Evolutionary conservation across 1,140 invertebrate genomes (phyloP), one percentile per base, ranked within the genome.

Genomic region (Lethocerus indicus): DNA sequence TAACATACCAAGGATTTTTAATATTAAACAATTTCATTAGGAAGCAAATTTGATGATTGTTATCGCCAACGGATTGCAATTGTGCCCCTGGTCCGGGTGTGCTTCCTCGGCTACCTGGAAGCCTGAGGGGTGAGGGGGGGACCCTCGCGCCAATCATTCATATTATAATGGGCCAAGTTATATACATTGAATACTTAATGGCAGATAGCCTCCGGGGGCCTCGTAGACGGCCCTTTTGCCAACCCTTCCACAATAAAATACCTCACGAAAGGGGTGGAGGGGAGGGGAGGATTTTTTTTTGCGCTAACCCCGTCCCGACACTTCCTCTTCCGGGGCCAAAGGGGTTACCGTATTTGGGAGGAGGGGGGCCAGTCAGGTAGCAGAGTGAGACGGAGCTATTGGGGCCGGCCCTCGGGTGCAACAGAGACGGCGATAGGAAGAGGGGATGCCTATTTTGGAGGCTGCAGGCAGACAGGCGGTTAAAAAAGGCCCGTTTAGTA

Each of bases 131-230:
- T 14, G 23, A 41, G 20, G 24, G 28, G 42, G 23, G 23, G 23
- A n/a, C 25, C n/a, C 25, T 27, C 21, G 25, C 42, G 12, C 26
- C 26, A 28, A n/a, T 27, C 13, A 51, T 51, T 51, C 50, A 51
- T 51, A 51, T 51, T 51, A 32, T 47, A 51, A 51, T 51, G 26
- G 29, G 41, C 25, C 42, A 18, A 32, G 43, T n/a, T n/a, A n/a
- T n/a, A 40, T 47, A 46, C 50, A 47, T 46, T 51, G 50, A 51
- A 51, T 51, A 51, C 50, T 47, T 46, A 39, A 51, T 51, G 46
- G 46, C 14, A 47, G n/a, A n/a, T n/a, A n/a, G n/a, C n/a, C n/a
- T n/a, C n/a, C n/a, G n/a, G n/a, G n/a, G n/a, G n/a, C n/a, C n/a
- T n/a, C n/a, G n/a, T n/a, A n/a, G n/a, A n/a, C n/a, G n/a, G n/a